phyloP scores from a whole-genome alignment of 2,113 vertebrate species.

The Corydoras maculifer region DNA sequence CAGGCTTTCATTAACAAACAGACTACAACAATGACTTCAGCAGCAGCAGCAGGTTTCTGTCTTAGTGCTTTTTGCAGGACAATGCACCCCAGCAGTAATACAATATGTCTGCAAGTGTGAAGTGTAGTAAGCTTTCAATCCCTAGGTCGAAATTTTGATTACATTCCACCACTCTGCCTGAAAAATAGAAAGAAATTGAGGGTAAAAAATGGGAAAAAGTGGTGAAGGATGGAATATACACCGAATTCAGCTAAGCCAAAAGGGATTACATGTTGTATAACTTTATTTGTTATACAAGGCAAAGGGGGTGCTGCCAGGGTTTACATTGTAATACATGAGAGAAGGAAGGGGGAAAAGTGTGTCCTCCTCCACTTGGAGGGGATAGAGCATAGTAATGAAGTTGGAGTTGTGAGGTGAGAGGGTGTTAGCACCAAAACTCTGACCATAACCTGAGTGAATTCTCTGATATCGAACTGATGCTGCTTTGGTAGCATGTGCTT shows the following conservation, averaged over 20 bases:
- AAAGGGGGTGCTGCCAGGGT: constrained; percentile 6
- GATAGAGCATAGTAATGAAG: constrained; percentile 28
- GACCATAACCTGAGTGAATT: constrained; percentile 15
- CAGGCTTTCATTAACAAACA: constrained; percentile 25
- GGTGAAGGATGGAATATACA: constrained; percentile 20
- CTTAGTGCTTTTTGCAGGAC: constrained; percentile 13
- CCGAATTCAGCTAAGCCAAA: constrained; percentile 13
- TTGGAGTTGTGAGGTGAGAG: constrained; percentile 20
- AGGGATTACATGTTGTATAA: constrained; percentile 30
- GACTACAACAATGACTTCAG: neutral
- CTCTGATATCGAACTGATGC: constrained; percentile 11
- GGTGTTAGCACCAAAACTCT: neutral
- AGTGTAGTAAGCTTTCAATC: constrained; percentile 11
- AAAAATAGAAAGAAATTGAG: constrained; percentile 10
- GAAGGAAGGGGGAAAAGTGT: neutral
- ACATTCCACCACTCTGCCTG: neutral
- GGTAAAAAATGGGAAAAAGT: neutral
- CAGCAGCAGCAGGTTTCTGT: neutral
- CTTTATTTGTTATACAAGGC: constrained; percentile 3
- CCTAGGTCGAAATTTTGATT: constrained; percentile 8
- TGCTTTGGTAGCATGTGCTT: neutral
- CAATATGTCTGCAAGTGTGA: constrained; percentile 20
- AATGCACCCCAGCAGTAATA: constrained; percentile 6
- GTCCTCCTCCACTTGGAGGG: constrained; percentile 16
- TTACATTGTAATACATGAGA: constrained; percentile 23